A percentile compares a stretch with the other conserved stretches of the same genome.
Evolutionary conservation across 2,113 vertebrate genomes (phyloP).

Genomic region (Pomatorhinus ruficollis): DNA sequence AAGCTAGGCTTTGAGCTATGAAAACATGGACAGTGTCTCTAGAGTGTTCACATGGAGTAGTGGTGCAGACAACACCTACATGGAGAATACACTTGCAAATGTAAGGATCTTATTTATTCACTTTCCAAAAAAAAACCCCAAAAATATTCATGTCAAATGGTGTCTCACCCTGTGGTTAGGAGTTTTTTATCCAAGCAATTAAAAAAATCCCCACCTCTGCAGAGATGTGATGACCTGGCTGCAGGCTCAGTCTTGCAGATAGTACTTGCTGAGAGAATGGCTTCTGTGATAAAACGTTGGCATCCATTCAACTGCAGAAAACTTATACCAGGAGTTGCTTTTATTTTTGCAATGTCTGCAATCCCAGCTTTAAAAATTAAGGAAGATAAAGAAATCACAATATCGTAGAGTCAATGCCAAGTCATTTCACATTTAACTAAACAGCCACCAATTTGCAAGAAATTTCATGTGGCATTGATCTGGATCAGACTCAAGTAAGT

Average conservation of each 20-base stretch:
- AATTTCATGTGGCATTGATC: not conserved
- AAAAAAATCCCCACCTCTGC: not conserved
- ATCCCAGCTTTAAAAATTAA: not conserved
- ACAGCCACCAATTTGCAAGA: not conserved
- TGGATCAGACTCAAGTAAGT: not conserved
- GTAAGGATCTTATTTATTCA: not conserved
- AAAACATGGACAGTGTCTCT: not conserved
- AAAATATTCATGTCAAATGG: not conserved
- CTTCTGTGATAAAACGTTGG: not conserved
- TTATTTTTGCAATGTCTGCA: not conserved
- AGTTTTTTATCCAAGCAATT: not conserved
- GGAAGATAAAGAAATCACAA: not conserved
- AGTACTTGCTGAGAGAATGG: not conserved
- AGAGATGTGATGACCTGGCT: not conserved
- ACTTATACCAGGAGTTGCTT: not conserved
- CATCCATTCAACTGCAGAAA: not conserved
- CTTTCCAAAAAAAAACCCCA: not conserved
- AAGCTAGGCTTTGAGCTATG: not conserved
- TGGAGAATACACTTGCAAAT: not conserved
- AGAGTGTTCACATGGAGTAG: not conserved
- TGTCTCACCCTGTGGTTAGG: not conserved
- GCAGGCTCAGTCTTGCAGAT: not conserved
- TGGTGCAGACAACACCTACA: not conserved
- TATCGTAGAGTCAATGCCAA: not conserved
- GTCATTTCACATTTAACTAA: not conserved